Percentiles rank a stretch among this genome's conserved stretches.
Conservation (phyloP, 1,140 invertebrate genomes). For the Acromyrmex echinatior region DNA sequence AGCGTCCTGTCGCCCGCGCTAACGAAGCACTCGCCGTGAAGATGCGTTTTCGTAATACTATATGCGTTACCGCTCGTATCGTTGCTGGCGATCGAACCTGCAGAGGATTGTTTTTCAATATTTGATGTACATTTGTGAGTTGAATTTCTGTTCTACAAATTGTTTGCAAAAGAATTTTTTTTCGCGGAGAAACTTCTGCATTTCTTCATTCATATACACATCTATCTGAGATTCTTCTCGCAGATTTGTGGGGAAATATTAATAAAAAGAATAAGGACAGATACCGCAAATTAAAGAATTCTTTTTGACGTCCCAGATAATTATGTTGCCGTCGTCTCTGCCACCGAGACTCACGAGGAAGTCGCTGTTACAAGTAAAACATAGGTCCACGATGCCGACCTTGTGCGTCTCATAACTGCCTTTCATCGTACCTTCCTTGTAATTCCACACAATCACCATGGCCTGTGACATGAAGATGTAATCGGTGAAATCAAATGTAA, state of each 20-base stretch:
- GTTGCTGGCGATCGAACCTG: constrained; percentile 88
- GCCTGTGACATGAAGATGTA: constrained; percentile 86
- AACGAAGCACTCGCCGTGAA: constrained; percentile 89
- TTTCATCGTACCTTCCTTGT: constrained; percentile 88
- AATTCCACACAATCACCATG: constrained; percentile 95
- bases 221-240: not conserved
- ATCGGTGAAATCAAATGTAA: constrained; percentile 1
- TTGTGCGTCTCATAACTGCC: constrained; percentile 94
- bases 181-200: too few relatives aligned
- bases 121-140: not conserved
- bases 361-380: constrained; percentile 93
- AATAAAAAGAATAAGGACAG: not conserved
- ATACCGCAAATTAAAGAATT: constrained; percentile 90
- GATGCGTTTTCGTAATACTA: constrained; percentile 87
- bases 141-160: not conserved
- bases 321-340: constrained; percentile 94
- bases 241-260: not conserved
- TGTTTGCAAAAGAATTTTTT: not conserved
- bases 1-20: constrained; percentile 91
- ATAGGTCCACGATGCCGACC: constrained; percentile 93
- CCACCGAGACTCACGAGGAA: constrained; percentile 95
- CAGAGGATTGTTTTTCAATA: not conserved
- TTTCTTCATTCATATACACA: not conserved
- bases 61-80: constrained; percentile 90
- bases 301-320: constrained; percentile 91